phyloP scores from a whole-genome alignment of 2,113 vertebrate genomes.

The Ceratotherium simum region DNA sequence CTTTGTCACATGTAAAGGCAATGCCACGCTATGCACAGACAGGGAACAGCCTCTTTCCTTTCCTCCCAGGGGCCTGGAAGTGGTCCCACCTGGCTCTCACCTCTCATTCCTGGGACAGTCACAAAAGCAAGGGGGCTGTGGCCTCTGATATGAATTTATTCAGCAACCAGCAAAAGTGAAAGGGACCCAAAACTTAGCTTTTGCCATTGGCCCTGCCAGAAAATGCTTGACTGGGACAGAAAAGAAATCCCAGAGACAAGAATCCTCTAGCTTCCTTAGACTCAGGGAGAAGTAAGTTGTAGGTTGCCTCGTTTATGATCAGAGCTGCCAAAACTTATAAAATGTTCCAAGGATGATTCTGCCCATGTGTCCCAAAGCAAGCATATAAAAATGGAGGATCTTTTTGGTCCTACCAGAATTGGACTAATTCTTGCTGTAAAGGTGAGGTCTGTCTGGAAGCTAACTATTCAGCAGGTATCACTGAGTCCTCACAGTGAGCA shows the following conservation, averaged over 20 bases:
- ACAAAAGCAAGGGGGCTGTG: neutral
- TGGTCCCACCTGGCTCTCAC: neutral
- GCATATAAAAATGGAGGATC: neutral
- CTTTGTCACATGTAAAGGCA: neutral
- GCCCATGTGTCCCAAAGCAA: neutral
- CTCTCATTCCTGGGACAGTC: neutral
- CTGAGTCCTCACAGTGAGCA: neutral
- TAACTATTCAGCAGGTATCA: neutral
- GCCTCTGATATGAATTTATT: neutral
- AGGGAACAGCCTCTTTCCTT: neutral
- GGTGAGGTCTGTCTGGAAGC: neutral
- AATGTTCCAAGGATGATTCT: neutral
- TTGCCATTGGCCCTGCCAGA: neutral
- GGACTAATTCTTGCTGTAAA: neutral
- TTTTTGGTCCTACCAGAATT: neutral
- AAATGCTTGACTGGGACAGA: neutral
- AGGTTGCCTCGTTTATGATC: neutral
- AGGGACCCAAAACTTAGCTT: neutral
- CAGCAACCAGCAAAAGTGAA: neutral
- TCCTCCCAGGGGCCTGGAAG: neutral
- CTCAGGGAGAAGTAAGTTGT: neutral
- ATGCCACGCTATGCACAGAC: no score
- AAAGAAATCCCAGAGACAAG: conserved; percentile 7
- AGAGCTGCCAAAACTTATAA: conserved; percentile 10
- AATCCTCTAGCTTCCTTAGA: neutral